Evolutionary conservation across 2,113 vertebrate species (phyloP).

Genomic region (Daboia siamensis): DNA sequence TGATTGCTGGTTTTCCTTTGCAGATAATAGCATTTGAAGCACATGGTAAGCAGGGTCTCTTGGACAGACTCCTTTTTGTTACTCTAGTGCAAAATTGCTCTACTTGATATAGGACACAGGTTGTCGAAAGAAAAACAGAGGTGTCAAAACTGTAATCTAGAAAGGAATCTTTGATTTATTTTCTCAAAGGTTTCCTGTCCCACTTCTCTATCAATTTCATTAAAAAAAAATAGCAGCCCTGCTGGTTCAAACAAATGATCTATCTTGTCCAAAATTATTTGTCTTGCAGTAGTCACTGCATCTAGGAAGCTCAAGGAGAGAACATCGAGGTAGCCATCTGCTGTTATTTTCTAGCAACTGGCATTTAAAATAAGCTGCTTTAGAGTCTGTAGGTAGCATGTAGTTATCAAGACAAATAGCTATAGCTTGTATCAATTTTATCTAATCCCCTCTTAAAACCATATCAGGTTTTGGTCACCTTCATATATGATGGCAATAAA

Average conservation of each 20-base stretch:
- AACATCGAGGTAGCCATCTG: neutral
- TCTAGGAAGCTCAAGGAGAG: neutral
- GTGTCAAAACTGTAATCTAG: neutral
- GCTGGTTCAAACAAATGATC: neutral
- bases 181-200: neutral
- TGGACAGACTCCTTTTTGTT: neutral
- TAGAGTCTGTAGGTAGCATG: neutral
- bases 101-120: neutral
- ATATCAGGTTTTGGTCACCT: neutral
- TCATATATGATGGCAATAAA: neutral
- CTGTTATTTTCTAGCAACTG: neutral
- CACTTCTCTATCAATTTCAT: neutral
- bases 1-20: neutral
- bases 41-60: neutral
- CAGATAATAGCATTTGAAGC: neutral
- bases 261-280: neutral
- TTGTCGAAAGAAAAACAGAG: neutral
- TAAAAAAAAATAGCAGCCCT: neutral
- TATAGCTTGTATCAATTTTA: neutral
- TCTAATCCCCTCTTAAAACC: neutral
- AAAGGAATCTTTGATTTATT: neutral
- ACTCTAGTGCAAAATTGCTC: neutral
- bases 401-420: neutral
- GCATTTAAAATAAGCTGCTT: neutral
- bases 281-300: neutral